These are phyloP conservation scores for Drosophila neutralis DNA, from an alignment of 2,888 invertebrate genomes.

Conservation along the genomic window DNA sequence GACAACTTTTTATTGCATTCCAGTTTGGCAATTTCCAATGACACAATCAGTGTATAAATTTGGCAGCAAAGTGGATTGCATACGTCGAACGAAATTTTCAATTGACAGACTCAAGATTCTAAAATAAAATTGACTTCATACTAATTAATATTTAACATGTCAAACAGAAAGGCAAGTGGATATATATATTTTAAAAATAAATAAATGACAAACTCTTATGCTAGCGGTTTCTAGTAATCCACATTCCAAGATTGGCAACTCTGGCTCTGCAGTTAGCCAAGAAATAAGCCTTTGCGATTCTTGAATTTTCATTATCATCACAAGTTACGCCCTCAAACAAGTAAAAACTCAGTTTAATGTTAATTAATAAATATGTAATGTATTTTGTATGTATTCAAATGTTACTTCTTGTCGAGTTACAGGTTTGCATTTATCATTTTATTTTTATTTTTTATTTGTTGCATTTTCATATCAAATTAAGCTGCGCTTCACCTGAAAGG, in stretches of 20 bases:
- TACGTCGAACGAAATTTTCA: not conserved
- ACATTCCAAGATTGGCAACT: not conserved
- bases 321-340: not conserved
- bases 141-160: not conserved
- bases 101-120: not conserved
- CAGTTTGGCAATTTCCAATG: not conserved
- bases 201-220: not conserved
- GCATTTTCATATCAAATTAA: slow-evolving; percentile 39
- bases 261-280: not conserved
- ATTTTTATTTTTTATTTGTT: slow-evolving; percentile 1
- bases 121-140: not conserved
- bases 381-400: slow-evolving; percentile 50
- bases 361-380: slow-evolving; percentile 51
- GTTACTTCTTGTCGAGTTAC: slow-evolving; percentile 43
- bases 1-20: not conserved
- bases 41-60: not conserved
- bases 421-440: slow-evolving; percentile 15
- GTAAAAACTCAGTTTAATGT: slow-evolving; percentile 1
- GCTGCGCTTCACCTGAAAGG: slow-evolving; percentile 49
- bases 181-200: not conserved
- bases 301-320: not conserved
- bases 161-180: not conserved
- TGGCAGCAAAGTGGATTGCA: not conserved
- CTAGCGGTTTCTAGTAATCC: not conserved
- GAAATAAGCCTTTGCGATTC: not conserved